phyloP scores from a whole-genome alignment of 2,797 vertebrate genomes.

The Chaetophractus vellerosus region DNA sequence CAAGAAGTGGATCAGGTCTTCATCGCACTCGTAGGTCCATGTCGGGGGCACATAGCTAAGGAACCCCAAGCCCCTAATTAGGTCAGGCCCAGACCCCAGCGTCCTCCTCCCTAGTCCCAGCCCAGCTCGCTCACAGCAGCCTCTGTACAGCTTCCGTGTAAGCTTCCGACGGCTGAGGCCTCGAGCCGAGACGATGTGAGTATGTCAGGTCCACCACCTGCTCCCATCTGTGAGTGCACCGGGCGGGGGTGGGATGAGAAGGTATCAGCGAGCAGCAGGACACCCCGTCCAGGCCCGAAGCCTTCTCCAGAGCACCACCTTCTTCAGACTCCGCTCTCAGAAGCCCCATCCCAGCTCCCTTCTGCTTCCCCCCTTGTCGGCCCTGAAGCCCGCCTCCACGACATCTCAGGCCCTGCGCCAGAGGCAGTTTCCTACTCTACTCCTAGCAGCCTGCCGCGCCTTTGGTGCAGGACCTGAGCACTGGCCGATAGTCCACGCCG shows the following conservation, averaged over 20 bases:
- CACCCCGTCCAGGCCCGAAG: fast-evolving
- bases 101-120: conserved; percentile 34
- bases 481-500: conserved; percentile 96
- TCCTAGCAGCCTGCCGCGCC: background rate
- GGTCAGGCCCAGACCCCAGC: background rate
- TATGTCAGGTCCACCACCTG: conserved; percentile 97
- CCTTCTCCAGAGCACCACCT: background rate
- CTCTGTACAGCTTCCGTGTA: conserved; percentile 95
- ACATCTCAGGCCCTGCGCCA: background rate
- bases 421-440: background rate
- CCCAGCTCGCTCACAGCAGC: conserved; percentile 92
- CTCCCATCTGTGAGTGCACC: conserved; percentile 94
- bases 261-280: background rate
- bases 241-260: background rate
- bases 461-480: conserved; percentile 90
- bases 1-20: conserved; percentile 98
- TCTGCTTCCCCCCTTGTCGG: background rate
- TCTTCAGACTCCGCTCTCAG: background rate
- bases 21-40: conserved; percentile 98
- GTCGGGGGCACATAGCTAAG: conserved; percentile 95
- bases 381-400: background rate
- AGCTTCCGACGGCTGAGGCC: conserved; percentile 92
- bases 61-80: conserved; percentile 76
- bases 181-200: conserved; percentile 93
- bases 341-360: background rate